Conservation (phyloP, 2,797 vertebrate genomes). For the Nannoperca australis region DNA sequence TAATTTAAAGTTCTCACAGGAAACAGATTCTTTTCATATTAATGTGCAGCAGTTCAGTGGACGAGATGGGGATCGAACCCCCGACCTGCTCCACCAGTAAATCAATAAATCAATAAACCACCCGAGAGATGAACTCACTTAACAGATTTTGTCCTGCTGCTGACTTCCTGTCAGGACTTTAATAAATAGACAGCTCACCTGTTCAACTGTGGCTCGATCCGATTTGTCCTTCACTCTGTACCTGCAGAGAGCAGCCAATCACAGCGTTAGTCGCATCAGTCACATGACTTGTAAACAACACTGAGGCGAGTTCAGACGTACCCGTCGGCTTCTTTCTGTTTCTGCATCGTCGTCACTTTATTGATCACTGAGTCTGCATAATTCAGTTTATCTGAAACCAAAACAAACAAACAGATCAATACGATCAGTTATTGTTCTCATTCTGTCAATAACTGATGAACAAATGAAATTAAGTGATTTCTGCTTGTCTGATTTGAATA, state of each 20-base stretch:
- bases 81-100: no score
- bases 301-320: constrained; percentile 77
- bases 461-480: no score
- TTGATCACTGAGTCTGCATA: constrained; percentile 93
- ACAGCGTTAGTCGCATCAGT: constrained; percentile 14
- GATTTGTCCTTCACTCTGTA: constrained; percentile 96
- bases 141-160: no score
- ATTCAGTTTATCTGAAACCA: constrained; percentile 89
- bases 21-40: no score
- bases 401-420: constrained; percentile 11
- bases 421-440: neutral
- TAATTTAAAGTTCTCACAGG: no score
- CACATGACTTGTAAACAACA: neutral
- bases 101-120: neutral
- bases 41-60: no score
- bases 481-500: no score
- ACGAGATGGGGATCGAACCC: no score
- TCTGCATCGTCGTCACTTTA: constrained; percentile 91
- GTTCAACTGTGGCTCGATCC: constrained; percentile 96
- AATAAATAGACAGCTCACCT: constrained; percentile 81
- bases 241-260: constrained; percentile 79
- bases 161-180: constrained; percentile 19
- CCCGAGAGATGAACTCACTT: no score
- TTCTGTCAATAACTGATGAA: neutral
- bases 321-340: constrained; percentile 91